Evolutionary conservation across 1,140 invertebrate genomes (phyloP), one percentile per base, ranked within the genome.

Genomic region (Asobara japonica): DNA sequence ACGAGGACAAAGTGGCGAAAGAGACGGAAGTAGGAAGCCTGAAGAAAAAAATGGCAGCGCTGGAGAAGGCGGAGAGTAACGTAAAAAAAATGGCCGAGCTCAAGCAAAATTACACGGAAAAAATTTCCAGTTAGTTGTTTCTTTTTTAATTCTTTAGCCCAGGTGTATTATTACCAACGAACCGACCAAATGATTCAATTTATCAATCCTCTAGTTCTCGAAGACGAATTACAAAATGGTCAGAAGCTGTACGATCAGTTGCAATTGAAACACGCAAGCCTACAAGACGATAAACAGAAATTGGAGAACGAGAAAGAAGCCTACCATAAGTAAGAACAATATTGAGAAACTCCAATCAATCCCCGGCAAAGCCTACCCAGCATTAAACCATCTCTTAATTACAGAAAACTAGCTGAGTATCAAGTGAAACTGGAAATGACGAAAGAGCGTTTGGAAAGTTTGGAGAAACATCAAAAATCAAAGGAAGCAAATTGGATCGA

Each of bases 261-360:
- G 6, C 95, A 93, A 27, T 88, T 89, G 2, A 95, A 94, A 82
- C 94, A 95, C 83, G 94, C 95, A 79, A 89, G 93, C 71, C 84
- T 97, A n/a, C 92, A 93, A 79, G 94, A 95, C 82, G 92, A 92
- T 62, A 95, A 95, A 83, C 91, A 93, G 13, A 90, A 93, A 84
- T 84, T 95, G 0, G 92, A 93, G 4, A 91, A 91, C 36, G 93
- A 96, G 82, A 95, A 94, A 77, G 91, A 95, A 88, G 89, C 89
- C 38, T 76, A 93, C 30, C 89, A 91, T 77, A 86, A 80, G 89
- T 89, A 83, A 80, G 72, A 74, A 74, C 20, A 27, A 27, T n/a
- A 62, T 18, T 60, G 51, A 29, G 18, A 71, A 64, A 60, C 41
- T 29, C 20, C 20, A 41, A 20, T 30, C 11, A 73, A 31, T 73